Base-by-base conservation (phyloP, 2,113 vertebrate species). In the Toxotes jaculatrix region DNA sequence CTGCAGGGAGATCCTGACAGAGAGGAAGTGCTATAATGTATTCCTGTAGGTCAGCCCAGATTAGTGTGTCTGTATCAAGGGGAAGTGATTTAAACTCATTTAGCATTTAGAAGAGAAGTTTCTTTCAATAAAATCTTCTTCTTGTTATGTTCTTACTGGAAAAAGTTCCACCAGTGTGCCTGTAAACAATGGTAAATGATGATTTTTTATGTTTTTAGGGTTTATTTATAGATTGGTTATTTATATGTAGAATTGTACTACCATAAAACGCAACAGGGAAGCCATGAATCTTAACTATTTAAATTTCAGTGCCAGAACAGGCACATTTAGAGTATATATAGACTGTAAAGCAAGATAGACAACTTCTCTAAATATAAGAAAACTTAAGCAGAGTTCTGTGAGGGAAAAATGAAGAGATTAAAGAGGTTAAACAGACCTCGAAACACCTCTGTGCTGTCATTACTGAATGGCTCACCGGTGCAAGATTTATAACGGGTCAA, bases 1-100 rank as follows among this genome's bases (percentile, higher is more conserved):
- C 88, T 80, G 71, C 82, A 62, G 89, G 80, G 90, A 92, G 74
- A 76, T 81, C 70, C 87, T 88, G 88, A 79, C 82, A 82, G 84
- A 85, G 78, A 76, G 63, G 71, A 60, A 27, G 84, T 63, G 74
- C 68, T 43, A 0, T 88, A 86, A 90, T 89, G 86, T 91, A 74
- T 91, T 90, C 87, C 84, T 88, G 90, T n/a, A 81, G 87, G 84
- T 85, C 80, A 42, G 83, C 62, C 57, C 1, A 13, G 78, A 70
- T 85, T 62, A 73, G 67, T 62, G 34, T 10, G 34, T 84, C 89
- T 88, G 73, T 17, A 82, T 64, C 75, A 36, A 67, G 78, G 42
- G 77, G 82, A 79, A 78, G 75, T 62, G 36, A 89, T 84, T 88
- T 85, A 79, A 56, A 77, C 57, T 60, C 67, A 80, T 87, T 87